Conservation (phyloP, 2,797 vertebrate species). For the Microcaecilia unicolor region DNA sequence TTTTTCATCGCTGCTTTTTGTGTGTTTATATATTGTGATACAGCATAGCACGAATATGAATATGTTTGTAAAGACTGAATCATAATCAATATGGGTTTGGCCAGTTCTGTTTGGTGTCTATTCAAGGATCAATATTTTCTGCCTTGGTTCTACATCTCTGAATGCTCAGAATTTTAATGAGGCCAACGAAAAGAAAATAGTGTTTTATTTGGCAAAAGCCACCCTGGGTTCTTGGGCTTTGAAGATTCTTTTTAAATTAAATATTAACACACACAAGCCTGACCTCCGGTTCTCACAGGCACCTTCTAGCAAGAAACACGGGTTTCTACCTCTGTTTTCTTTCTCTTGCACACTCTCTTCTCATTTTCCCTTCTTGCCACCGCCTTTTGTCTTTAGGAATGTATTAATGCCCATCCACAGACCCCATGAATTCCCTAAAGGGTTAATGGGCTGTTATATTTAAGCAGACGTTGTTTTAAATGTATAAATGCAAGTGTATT, state of each 20-base stretch:
- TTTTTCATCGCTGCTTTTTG: too few relatives aligned
- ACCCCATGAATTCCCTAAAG: not conserved
- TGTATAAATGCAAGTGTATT: too few relatives aligned
- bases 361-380: not conserved
- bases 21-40: not conserved
- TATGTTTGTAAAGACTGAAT: not conserved
- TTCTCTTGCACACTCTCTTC: too few relatives aligned
- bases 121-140: slow-evolving; percentile 14
- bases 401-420: too few relatives aligned
- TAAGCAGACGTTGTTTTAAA: too few relatives aligned
- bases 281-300: not conserved
- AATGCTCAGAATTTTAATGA: slow-evolving; percentile 30
- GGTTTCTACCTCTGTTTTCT: not conserved
- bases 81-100: not conserved
- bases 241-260: slow-evolving; percentile 20
- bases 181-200: not conserved
- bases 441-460: too few relatives aligned
- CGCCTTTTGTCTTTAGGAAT: too few relatives aligned
- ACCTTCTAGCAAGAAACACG: too few relatives aligned
- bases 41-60: not conserved
- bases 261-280: not conserved
- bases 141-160: not conserved
- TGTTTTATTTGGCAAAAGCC: not conserved
- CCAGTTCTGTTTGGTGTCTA: slow-evolving; percentile 2
- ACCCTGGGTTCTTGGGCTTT: not conserved